phyloP scores from a whole-genome alignment of 2,888 invertebrate genomes.

The Chelonus formosanus region DNA sequence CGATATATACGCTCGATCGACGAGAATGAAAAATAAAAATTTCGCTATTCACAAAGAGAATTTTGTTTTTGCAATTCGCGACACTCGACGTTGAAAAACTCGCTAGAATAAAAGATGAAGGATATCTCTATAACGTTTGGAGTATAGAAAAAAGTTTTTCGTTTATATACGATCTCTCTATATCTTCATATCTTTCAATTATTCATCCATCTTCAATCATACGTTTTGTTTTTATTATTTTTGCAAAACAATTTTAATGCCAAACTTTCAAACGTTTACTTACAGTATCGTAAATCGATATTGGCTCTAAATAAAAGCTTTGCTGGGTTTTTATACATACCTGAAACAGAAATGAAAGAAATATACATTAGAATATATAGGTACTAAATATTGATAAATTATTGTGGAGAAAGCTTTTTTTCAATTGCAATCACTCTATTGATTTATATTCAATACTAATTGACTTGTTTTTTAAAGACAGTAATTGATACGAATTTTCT shows the following conservation, averaged over 20 bases:
- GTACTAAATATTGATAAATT: background rate
- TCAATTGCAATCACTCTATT: background rate
- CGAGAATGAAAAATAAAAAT: slow-evolving; percentile 34
- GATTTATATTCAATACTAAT: no score
- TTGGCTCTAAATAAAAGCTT: background rate
- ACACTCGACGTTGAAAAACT: slow-evolving; percentile 29
- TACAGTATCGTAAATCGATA: slow-evolving; percentile 13
- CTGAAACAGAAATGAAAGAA: slow-evolving; percentile 28
- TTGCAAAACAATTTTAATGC: slow-evolving; percentile 11
- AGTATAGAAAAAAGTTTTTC: slow-evolving; percentile 21
- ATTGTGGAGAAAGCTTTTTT: background rate
- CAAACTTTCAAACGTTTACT: slow-evolving; percentile 20
- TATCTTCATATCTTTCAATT: slow-evolving; percentile 25
- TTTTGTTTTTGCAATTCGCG: slow-evolving; percentile 35
- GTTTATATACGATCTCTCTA: slow-evolving; percentile 17
- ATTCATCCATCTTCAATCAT: slow-evolving; percentile 25
- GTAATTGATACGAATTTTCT: no score
- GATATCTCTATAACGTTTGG: slow-evolving; percentile 17
- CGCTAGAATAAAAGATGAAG: slow-evolving; percentile 32
- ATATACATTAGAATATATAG: background rate
- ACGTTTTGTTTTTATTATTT: slow-evolving; percentile 6
- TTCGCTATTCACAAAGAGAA: slow-evolving; percentile 35
- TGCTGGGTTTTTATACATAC: slow-evolving; percentile 19
- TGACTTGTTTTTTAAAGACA: no score
- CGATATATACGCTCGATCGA: slow-evolving; percentile 24